Evolutionary conservation across 2,113 vertebrate genomes (phyloP).

Genomic region (Morone saxatilis): DNA sequence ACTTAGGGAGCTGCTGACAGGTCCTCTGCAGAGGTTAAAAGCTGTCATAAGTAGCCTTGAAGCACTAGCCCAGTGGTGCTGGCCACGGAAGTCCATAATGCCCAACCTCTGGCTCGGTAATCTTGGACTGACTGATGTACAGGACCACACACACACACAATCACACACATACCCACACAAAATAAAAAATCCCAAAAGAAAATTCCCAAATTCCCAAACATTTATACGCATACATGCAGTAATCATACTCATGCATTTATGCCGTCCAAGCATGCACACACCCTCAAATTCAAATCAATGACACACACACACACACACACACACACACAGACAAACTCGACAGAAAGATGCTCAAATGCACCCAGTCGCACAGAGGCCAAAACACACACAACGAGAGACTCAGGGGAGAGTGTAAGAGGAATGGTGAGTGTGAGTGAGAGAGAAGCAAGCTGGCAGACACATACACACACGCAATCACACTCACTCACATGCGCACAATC

Average conservation of each 20-base stretch:
- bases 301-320: neutral
- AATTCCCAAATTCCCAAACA: neutral
- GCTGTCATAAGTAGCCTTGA: slow-evolving; percentile 69
- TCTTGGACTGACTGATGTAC: slow-evolving; percentile 28
- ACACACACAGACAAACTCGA: neutral
- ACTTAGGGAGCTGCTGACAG: slow-evolving; percentile 74
- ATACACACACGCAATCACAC: slow-evolving; percentile 12
- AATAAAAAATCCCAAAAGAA: neutral
- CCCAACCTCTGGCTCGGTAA: slow-evolving; percentile 43
- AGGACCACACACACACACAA: slow-evolving; percentile 41
- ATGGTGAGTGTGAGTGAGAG: slow-evolving; percentile 59
- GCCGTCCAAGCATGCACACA: neutral
- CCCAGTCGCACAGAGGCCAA: slow-evolving; percentile 36
- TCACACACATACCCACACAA: slow-evolving; percentile 3
- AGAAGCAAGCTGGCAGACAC: slow-evolving; percentile 58
- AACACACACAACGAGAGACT: slow-evolving; percentile 46
- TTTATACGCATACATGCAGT: slow-evolving; percentile 13
- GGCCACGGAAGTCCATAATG: slow-evolving; percentile 55
- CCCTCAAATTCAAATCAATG: neutral
- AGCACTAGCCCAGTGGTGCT: slow-evolving; percentile 38
- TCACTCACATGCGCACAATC: slow-evolving; percentile 30
- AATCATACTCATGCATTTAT: slow-evolving; percentile 1
- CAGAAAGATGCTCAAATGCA: slow-evolving; percentile 27
- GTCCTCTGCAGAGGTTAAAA: slow-evolving; percentile 80
- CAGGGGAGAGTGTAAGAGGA: slow-evolving; percentile 55